Conservation (phyloP, 2,888 invertebrate species). For the Clusia tigrina region DNA sequence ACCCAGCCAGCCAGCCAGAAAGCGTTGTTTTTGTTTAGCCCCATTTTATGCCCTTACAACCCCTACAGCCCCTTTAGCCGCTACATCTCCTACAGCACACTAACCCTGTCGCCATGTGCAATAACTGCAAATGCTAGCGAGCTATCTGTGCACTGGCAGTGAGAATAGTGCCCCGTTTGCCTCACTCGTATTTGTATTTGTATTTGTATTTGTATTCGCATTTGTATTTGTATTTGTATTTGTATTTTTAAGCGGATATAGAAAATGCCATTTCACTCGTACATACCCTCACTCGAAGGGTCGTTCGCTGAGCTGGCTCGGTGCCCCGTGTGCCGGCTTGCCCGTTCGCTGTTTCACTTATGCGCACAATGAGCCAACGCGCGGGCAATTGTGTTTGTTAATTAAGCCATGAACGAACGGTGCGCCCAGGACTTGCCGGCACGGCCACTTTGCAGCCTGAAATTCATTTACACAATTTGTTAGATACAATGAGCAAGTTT, state of each 20-base stretch:
- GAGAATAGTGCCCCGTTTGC: neutral
- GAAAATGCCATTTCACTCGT: constrained; percentile 19
- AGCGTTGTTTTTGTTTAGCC: too few species aligned
- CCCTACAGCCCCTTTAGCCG: neutral
- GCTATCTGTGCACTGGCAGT: neutral
- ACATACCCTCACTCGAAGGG: neutral
- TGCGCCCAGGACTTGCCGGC: too few species aligned
- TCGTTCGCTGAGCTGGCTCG: too few species aligned
- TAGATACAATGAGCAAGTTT: too few species aligned
- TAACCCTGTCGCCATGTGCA: too few species aligned
- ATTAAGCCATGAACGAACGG: constrained; percentile 40
- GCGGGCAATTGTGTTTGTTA: constrained; percentile 49
- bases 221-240: neutral
- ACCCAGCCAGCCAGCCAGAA: too few species aligned
- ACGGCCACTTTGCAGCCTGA: constrained; percentile 4
- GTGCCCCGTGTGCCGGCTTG: too few species aligned
- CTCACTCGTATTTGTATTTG: neutral
- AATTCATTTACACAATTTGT: too few species aligned
- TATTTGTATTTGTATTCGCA: too few species aligned
- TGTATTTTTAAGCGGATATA: constrained; percentile 14
- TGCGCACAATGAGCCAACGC: neutral
- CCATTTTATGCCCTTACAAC: too few species aligned
- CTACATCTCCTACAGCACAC: neutral
- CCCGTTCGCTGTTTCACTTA: too few species aligned
- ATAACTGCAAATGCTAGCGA: neutral